Evolutionary conservation across 2,113 vertebrate species (phyloP).

Genomic region (Sigmodon hispidus): DNA sequence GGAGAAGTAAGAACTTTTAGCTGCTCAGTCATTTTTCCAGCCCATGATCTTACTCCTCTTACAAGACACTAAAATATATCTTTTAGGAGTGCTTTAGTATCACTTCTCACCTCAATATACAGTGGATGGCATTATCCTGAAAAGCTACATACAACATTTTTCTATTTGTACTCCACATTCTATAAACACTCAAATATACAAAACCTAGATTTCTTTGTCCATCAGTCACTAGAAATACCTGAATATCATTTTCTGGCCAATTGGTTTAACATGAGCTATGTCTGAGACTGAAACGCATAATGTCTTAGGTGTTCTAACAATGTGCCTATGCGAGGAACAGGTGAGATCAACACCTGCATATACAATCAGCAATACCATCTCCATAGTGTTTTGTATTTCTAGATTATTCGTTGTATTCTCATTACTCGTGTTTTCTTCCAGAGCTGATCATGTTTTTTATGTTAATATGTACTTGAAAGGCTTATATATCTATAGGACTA

Average conservation of each 20-base stretch:
- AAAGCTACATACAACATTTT: neutral
- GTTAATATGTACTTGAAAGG: neutral
- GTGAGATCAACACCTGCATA: too few relatives aligned
- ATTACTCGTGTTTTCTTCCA: neutral
- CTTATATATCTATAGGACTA: neutral
- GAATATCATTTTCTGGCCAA: neutral
- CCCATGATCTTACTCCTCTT: neutral
- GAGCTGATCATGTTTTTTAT: neutral
- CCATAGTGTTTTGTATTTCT: neutral
- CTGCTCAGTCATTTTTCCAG: neutral
- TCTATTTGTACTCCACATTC: neutral
- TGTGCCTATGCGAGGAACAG: neutral
- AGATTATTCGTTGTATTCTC: neutral
- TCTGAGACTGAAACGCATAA: neutral
- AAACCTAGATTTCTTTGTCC: neutral
- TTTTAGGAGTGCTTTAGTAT: neutral
- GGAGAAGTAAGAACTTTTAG: neutral
- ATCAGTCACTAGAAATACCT: neutral
- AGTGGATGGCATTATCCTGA: neutral
- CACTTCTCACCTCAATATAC: neutral
- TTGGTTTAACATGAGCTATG: neutral
- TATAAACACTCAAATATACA: neutral
- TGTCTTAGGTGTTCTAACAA: neutral
- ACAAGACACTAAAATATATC: neutral
- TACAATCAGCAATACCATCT: neutral